Conservation (phyloP, 2,888 invertebrate genomes). For the Callyntrura sp. region DNA sequence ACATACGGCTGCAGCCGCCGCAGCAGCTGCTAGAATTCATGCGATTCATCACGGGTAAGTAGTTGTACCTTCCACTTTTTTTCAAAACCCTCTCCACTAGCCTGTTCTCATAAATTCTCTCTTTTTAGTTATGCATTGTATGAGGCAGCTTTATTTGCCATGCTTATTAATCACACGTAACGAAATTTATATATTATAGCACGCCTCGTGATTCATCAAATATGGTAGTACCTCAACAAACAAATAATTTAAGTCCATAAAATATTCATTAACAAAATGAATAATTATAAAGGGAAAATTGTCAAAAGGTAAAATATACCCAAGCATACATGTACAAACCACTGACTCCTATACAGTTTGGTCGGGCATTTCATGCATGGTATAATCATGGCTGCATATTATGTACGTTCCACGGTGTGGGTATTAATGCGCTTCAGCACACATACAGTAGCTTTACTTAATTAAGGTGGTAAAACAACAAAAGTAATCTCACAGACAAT, state of each 20-base stretch:
- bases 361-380: conserved; percentile 7
- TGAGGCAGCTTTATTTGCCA: not conserved
- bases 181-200: not conserved
- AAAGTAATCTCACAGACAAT: conserved; percentile 63
- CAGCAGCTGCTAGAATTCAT: conserved; percentile 83
- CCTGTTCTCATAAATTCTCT: not conserved
- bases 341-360: not conserved
- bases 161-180: conserved; percentile 9
- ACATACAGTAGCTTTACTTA: conserved; percentile 64
- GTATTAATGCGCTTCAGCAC: conserved; percentile 10
- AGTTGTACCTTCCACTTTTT: not conserved
- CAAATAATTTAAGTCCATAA: conserved; percentile 60
- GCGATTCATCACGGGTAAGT: conserved; percentile 84
- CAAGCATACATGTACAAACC: not conserved
- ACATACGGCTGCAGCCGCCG: conserved; percentile 81
- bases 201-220: conserved; percentile 20
- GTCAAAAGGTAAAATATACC: no score
- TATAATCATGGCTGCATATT: not conserved
- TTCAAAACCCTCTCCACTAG: not conserved
- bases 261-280: conserved; percentile 65
- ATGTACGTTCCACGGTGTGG: not conserved
- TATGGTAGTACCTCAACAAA: conserved; percentile 37
- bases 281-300: conserved; percentile 20
- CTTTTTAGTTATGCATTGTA: no score
- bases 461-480: conserved; percentile 73